These are phyloP conservation scores for Drosophila melanogaster DNA, from an alignment of 1,140 invertebrate species.

Conservation along the genomic window Release_6_plus_ISO1_MT NT_033777.3:9151001-9151500, in stretches of 20 bases:
- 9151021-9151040: conserved; percentile 78
- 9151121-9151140: not conserved
- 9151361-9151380: not conserved
- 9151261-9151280: no score
- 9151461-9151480: conserved; percentile 39
- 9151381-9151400: not conserved
- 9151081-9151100: conserved; percentile 51
- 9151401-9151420: not conserved
- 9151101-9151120: not conserved
- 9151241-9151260: conserved; percentile 16
- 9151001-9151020: conserved; percentile 60
- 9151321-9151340: not conserved
- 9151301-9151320: no score
- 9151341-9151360: not conserved
- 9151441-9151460: conserved; percentile 3
- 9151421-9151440: not conserved
- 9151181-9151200: conserved; percentile 50
- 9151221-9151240: conserved; percentile 18
- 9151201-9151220: not conserved
- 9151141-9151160: conserved; percentile 16
- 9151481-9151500: conserved; percentile 33
- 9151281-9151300: no score
- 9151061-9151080: conserved; percentile 48
- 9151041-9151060: conserved; percentile 56
- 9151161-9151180: conserved; percentile 23